Base-by-base conservation (phyloP, 1,140 invertebrate genomes). In the Limonius californicus region DNA sequence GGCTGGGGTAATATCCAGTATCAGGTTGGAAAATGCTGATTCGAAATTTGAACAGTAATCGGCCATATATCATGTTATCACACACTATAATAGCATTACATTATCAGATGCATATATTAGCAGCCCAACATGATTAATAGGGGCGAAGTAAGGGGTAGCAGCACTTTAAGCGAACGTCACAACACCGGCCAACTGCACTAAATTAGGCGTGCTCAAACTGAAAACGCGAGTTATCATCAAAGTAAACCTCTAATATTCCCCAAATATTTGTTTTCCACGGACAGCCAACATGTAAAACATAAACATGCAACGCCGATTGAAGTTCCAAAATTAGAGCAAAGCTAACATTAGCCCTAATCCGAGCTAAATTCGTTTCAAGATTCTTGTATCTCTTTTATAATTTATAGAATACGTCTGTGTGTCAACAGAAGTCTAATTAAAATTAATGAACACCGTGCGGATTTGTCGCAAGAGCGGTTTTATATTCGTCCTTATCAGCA, bases 211-310 rank as follows among this genome's bases (percentile, higher is more conserved):
- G n/a, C n/a, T 39, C 35, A 39, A 39, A 39, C 8, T 12, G 7
- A 39, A 39, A 27, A 12, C n/a, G n/a, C 35, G 35, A 39, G n/a
- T 12, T 39, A 39, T 39, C 14, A 50, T 50, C 45, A 50, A 50
- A 50, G 45, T 11, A 50, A 50, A 19, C 14, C 14, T 18, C 2
- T 19, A 50, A 50, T 21, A 50, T 11, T 50, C 6, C 14, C 18
- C 45, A 50, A 50, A 50, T 50, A 50, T 50, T 50, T 50, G 45
- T 50, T 50, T 50, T 50, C 19, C 45, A 50, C 16, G 45, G 45
- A 50, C 45, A 50, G 14, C 7, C 45, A 18, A 21, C 45, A 50
- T 50, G 16, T 50, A 50, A 18, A 50, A 50, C 16, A 50, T 50
- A 50, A 50, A 50, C 45, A 18, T 50, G 3, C 45, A 50, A 21